Base-by-base conservation (phyloP, 2,888 invertebrate species). In the Druceiella hillmani region DNA sequence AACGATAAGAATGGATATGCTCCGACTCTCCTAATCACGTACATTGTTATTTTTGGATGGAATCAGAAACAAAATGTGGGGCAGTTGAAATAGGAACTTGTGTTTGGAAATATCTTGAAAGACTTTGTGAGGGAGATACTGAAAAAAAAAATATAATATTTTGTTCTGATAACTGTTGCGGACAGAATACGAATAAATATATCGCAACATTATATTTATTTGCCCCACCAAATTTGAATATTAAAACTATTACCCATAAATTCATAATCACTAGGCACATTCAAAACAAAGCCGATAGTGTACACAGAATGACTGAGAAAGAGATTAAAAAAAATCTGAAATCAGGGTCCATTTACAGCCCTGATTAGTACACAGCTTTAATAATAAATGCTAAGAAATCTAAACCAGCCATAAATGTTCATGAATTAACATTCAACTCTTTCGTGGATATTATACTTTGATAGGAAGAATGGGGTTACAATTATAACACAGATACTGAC, bases 231-330 rank as follows among this genome's bases (percentile, higher is more conserved):
- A 32, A 32, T 31, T 40, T 47, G 3, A 48, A 48, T 33, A 49
- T 54, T 24, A 33, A 44, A 30, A 46, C 41, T 29, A 53, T 56
- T 32, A 53, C 48, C 13, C 55, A 57, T 41, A 57, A 55, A 40
- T 56, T 51, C 44, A 33, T 55, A 11, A 54, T 57, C n/a, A 41
- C 27, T 33, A 54, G 55, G 30, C 59, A 58, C 36, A 52, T 53
- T 9, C 57, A 57, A 46, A 58, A 58, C 38, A 56, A 56, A 41
- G 57, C 50, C 12, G 56, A 56, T 38, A 55, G 49, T 43, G 50
- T 54, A 6, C 53, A 58, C 35, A 53, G 53, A 33, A 46, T 55
- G 13, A 57, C 52, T 33, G 55, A 57, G 40, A 53, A 47, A 35
- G 50, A 55, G 45, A 43, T 55, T 15, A 53, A 51, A 39, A 50